These are phyloP conservation scores for Anniella stebbinsi DNA, from an alignment of 2,797 vertebrate species.

Conservation along the genomic window DNA sequence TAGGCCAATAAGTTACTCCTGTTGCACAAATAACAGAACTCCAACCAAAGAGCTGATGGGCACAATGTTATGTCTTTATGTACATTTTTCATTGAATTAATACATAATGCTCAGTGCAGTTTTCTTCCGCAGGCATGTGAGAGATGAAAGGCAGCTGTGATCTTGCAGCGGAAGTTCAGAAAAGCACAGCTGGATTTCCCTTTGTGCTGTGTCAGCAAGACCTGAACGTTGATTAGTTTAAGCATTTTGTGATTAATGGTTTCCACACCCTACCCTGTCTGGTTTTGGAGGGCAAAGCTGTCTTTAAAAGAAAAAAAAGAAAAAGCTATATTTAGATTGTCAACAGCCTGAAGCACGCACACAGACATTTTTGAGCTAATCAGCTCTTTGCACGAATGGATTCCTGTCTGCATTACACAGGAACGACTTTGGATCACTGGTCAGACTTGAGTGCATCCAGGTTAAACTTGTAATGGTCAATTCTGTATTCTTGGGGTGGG, in stretches of 20 bases:
- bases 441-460: not conserved
- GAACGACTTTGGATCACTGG: not conserved
- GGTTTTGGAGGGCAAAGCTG: not conserved
- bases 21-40: not conserved
- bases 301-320: not conserved
- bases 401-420: not conserved
- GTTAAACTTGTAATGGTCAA: not conserved
- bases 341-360: not conserved
- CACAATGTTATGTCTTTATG: not conserved
- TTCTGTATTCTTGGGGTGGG: not conserved
- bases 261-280: not conserved
- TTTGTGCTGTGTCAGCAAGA: slow-evolving; percentile 32
- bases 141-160: slow-evolving; percentile 28
- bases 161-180: slow-evolving; percentile 13
- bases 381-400: not conserved
- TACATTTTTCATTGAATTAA: slow-evolving; percentile 10
- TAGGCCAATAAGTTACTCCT: not conserved
- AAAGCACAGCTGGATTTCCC: slow-evolving; percentile 23
- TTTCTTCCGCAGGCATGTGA: not conserved
- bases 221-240: slow-evolving; percentile 29
- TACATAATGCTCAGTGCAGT: not conserved
- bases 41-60: not conserved
- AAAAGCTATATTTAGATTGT: not conserved
- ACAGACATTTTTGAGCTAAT: not conserved
- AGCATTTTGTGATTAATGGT: slow-evolving; percentile 28